These are phyloP conservation scores for Ectropis grisescens DNA, from an alignment of 1,140 invertebrate genomes.

Conservation along the genomic window DNA sequence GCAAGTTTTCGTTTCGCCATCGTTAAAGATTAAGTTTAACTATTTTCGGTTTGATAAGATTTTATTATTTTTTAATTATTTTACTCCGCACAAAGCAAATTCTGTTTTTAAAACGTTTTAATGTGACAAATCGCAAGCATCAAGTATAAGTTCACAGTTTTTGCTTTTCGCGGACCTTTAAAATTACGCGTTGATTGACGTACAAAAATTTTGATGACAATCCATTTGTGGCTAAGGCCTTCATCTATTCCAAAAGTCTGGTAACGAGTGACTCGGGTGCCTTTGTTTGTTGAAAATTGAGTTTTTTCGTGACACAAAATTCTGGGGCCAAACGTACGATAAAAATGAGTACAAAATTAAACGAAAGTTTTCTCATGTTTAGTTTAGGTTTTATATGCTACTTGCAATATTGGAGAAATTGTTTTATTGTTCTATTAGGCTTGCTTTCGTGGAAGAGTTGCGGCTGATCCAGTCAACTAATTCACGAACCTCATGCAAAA, in stretches of 20 bases:
- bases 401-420: conserved; percentile 26
- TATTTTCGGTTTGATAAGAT: conserved; percentile 20
- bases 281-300: not conserved
- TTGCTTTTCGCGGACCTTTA: conserved; percentile 4
- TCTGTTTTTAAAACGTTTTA: conserved; percentile 4
- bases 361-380: conserved; percentile 50
- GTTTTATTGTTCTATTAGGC: too few relatives aligned
- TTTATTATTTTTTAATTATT: conserved; percentile 18
- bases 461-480: too few relatives aligned
- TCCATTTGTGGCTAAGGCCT: too few relatives aligned
- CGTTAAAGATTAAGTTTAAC: conserved; percentile 26
- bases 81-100: conserved; percentile 8
- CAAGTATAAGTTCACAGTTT: conserved; percentile 1
- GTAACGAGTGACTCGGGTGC: too few relatives aligned
- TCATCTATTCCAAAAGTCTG: too few relatives aligned
- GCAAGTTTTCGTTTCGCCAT: conserved; percentile 17
- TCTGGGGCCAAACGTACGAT: conserved; percentile 58
- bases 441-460: too few relatives aligned
- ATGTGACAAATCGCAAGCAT: too few relatives aligned
- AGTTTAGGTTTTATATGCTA: conserved; percentile 43
- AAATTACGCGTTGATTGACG: conserved; percentile 7
- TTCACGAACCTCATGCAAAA: too few relatives aligned
- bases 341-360: conserved; percentile 60
- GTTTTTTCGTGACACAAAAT: conserved; percentile 37
- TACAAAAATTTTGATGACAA: conserved; percentile 3